Conservation (phyloP, 2,888 invertebrate species). For the Pycnomerus fuliginosus region DNA sequence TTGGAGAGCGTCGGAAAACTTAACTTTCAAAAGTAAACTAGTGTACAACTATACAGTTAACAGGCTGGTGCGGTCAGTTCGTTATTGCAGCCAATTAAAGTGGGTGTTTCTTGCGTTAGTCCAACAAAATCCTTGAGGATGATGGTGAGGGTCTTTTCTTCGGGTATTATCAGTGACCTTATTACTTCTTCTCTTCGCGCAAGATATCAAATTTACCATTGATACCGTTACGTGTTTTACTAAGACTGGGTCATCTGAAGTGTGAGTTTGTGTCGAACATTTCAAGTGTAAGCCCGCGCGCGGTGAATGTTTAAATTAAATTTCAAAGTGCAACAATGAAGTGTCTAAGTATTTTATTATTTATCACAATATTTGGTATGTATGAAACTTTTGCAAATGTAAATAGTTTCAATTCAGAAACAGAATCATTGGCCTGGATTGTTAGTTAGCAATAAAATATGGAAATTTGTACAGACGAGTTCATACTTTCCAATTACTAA, state of each 20-base stretch:
- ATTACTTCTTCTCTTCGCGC: conserved; percentile 1
- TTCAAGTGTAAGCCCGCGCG: conserved; percentile 20
- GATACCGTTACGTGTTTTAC: conserved; percentile 40
- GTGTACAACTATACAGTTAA: too few species aligned
- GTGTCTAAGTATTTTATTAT: conserved; percentile 36
- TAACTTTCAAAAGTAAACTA: too few species aligned
- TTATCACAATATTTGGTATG: conserved; percentile 39
- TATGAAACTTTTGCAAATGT: conserved; percentile 13
- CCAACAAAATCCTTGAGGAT: too few species aligned
- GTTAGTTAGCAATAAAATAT: conserved; percentile 9
- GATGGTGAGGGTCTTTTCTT: too few species aligned
- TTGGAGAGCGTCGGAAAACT: too few species aligned
- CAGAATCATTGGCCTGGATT: conserved; percentile 14
- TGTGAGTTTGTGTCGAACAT: conserved; percentile 12
- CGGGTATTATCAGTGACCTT: conserved; percentile 6
- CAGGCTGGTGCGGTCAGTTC: too few species aligned
- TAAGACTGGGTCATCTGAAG: conserved; percentile 33
- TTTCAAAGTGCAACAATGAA: conserved; percentile 31
- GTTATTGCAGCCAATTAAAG: too few species aligned
- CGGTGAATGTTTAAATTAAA: conserved; percentile 19
- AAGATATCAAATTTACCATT: conserved; percentile 26
- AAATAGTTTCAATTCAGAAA: conserved; percentile 10
- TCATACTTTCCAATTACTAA: conserved; percentile 17
- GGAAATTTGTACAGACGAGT: conserved; percentile 12
- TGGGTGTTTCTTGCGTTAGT: too few species aligned